Base-by-base conservation (phyloP, 2,113 vertebrate genomes). In the Donacobius atricapilla region DNA sequence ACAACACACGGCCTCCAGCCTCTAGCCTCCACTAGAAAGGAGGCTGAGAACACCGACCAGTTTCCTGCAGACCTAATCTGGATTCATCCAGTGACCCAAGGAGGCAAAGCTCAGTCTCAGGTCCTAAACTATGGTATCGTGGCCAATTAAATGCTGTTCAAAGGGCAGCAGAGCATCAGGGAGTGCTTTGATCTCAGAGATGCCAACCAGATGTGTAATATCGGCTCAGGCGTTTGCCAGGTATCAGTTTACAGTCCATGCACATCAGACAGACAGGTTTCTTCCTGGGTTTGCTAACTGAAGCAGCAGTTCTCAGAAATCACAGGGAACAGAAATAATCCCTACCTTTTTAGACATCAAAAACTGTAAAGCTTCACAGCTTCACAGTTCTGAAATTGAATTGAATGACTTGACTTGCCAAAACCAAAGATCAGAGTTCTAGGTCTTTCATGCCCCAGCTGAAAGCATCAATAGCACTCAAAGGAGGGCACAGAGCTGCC, bases 351-450 rank as follows among this genome's bases (percentile, higher is more conserved):
- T 48, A 83, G 90, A 92, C 94, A 90, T 95, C 87, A 96, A 83
- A 96, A 80, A 21, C 72, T 33, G 71, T 86, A 90, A 88, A 92
- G 71, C 83, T 95, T 90, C 95, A 94, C 92, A 96, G 96, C 90
- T 93, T 88, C 79, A 58, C 4, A 0, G 82, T 78, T 94, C 85
- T 90, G 93, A 95, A 96, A 90, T 88, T 71, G 95, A 92, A 96
- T 83, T 60, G 90, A 95, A 96, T 64, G 75, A 83, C 88, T 93
- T 42, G 76, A 92, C 88, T 95, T 90, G 75, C 90, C 90, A 96
- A 94, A 96, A 94, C 75, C 93, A 72, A 75, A 96, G 95, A 97
- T 96, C 95, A 95, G 87, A 96, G 96, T 92, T 96, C 94, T 90
- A 91, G 90, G 92, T 97, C 93, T 96, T 95, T 96, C 96, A 93